These are phyloP conservation scores for Pissodes strobi DNA, from an alignment of 1,140 invertebrate species.

Conservation along the genomic window DNA sequence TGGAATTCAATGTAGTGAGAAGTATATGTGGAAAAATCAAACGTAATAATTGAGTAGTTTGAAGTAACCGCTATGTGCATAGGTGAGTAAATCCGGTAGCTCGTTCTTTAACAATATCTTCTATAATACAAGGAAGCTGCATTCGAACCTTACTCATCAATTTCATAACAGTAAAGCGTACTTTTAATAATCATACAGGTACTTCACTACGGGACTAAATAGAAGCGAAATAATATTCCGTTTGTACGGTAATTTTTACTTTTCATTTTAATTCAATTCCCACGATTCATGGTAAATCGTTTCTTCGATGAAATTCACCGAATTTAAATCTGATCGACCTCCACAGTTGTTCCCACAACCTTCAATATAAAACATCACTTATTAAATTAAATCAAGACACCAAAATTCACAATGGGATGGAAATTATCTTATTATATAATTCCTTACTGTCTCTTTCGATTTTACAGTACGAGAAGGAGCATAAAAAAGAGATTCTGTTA, in stretches of 20 bases:
- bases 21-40: too few relatives aligned
- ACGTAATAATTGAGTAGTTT: not conserved
- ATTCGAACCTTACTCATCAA: not conserved
- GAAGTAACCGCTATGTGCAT: not conserved
- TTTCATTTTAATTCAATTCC: conserved; percentile 5
- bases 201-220: conserved; percentile 1
- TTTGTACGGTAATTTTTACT: conserved; percentile 4
- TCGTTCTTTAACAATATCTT: not conserved
- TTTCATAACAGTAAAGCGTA: conserved; percentile 4
- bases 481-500: not conserved
- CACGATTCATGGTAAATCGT: not conserved
- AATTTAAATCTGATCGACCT: conserved; percentile 5
- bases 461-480: too few relatives aligned
- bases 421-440: not conserved
- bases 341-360: not conserved
- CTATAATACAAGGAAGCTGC: not conserved
- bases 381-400: not conserved
- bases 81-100: not conserved
- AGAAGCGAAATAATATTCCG: not conserved
- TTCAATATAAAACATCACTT: not conserved
- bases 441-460: too few relatives aligned
- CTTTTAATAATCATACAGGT: not conserved
- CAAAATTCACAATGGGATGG: not conserved
- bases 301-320: conserved; percentile 2
- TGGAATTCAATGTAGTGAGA: too few relatives aligned